Base-by-base conservation (phyloP, 2,113 vertebrate genomes). In the Saimiri boliviensis region DNA sequence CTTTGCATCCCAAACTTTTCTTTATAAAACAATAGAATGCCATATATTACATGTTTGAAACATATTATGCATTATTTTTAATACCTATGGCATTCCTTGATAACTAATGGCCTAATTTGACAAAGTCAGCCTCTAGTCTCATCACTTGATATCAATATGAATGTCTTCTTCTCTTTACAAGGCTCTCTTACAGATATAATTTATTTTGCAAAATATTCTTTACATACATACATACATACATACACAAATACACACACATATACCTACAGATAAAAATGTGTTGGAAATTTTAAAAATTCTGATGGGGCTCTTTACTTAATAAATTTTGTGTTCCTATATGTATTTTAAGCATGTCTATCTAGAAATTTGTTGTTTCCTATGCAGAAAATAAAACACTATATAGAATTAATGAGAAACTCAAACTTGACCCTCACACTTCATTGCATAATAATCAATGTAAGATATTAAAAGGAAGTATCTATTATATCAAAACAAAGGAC, bases 401-500 rank as follows among this genome's bases (percentile, higher is more conserved):
- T 68, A 89, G 47, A 95, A 86, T 93, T 83, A 84, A 93, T 85
- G 45, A 54, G 58, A 89, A 74, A 35, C 63, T 45, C 0, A 14
- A 0, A 93, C 16, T 30, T 93, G 14, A 97, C 71, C 13, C 0
- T 14, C 58, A 91, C 83, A 49, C 58, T 68, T 66, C 71, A 91
- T 35, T 81, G 70, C 83, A 37, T 73, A 91, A 1, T 37, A 87
- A 94, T 87, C 92, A 58, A 13, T 4, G 49, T 86, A 74, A 94
- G 76, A 86, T 17, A 13, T 56, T 91, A 92, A 66, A 40, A 94
- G 81, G 83, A 98, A 96, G 13, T 71, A 91, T 32, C 35, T 42
- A 70, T 79, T 87, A 58, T 66, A 96, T 97, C 92, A 96, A 97
- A 98, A 97, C 98, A 97, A 97, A 95, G 68, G 88, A 84, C 81